phyloP scores from a whole-genome alignment of 1,140 invertebrate species.

The Atta texana region DNA sequence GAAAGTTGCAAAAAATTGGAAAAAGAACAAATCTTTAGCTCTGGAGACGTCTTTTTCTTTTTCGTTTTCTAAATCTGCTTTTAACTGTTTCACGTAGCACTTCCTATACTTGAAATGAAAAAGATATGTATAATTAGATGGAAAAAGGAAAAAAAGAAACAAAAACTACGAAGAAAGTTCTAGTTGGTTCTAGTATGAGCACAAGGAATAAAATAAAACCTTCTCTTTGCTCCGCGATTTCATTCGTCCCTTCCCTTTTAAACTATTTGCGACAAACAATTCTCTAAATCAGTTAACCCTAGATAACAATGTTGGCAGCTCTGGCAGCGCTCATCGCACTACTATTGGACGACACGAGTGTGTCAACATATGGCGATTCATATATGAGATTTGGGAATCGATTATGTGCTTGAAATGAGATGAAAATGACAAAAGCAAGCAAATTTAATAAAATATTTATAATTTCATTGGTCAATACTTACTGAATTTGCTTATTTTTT shows the following conservation, averaged over 20 bases:
- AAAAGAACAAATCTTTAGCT: background rate
- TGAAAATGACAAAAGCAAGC: no score
- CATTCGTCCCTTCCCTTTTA: background rate
- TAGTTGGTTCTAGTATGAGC: no score
- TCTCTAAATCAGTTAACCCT: background rate
- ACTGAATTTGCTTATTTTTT: no score
- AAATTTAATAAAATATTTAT: no score
- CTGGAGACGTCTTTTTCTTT: background rate
- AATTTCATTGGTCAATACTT: no score
- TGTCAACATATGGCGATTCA: background rate
- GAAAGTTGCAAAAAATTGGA: no score
- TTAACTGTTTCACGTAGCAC: background rate
- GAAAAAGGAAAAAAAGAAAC: background rate
- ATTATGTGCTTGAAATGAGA: no score
- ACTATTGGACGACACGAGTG: background rate
- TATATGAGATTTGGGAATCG: background rate
- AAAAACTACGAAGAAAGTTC: background rate
- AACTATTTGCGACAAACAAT: background rate
- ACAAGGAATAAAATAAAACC: background rate
- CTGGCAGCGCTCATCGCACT: background rate
- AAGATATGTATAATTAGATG: background rate
- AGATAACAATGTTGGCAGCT: background rate
- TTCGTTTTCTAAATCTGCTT: no score
- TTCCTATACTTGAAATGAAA: background rate
- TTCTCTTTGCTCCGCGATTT: background rate